These are phyloP conservation scores for Prenolepis imparis DNA, from an alignment of 2,888 invertebrate species.

Conservation along the genomic window DNA sequence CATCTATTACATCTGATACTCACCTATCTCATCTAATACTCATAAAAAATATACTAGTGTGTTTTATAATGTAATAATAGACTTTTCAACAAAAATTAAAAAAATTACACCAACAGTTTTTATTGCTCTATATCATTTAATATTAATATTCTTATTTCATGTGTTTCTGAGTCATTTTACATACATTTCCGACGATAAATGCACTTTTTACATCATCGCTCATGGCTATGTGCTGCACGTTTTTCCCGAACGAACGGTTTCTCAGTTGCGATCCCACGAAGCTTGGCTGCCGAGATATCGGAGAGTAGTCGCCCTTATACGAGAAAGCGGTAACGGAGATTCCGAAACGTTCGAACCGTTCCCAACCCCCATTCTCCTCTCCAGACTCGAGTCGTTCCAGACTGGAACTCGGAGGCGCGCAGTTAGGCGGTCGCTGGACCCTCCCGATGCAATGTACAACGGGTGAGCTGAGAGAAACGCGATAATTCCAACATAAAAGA, in stretches of 20 bases:
- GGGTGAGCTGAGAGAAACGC: constrained; percentile 49
- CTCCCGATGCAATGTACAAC: constrained; percentile 49
- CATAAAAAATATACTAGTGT: background rate
- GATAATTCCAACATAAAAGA: background rate
- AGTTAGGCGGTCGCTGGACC: constrained; percentile 68
- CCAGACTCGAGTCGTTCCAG: constrained; percentile 61
- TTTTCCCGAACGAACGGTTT: constrained; percentile 53
- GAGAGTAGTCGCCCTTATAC: constrained; percentile 62
- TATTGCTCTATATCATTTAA: background rate
- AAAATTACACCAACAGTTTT: background rate
- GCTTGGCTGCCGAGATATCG: constrained; percentile 60
- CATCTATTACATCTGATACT: background rate
- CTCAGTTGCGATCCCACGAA: constrained; percentile 59
- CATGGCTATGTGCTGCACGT: constrained; percentile 34
- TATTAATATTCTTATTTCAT: background rate
- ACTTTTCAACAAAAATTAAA: background rate
- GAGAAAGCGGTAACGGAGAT: constrained; percentile 63
- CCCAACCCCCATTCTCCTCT: constrained; percentile 44
- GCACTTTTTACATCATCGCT: constrained; percentile 2
- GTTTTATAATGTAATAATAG: background rate
- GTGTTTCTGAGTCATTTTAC: background rate
- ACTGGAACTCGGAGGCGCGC: constrained; percentile 65
- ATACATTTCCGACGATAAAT: constrained; percentile 8
- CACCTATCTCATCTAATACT: background rate
- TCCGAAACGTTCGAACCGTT: constrained; percentile 66